Evolutionary conservation across 1,140 invertebrate genomes (phyloP), one percentile per base, ranked within the genome.

Genomic region (Piezodorus guildinii): DNA sequence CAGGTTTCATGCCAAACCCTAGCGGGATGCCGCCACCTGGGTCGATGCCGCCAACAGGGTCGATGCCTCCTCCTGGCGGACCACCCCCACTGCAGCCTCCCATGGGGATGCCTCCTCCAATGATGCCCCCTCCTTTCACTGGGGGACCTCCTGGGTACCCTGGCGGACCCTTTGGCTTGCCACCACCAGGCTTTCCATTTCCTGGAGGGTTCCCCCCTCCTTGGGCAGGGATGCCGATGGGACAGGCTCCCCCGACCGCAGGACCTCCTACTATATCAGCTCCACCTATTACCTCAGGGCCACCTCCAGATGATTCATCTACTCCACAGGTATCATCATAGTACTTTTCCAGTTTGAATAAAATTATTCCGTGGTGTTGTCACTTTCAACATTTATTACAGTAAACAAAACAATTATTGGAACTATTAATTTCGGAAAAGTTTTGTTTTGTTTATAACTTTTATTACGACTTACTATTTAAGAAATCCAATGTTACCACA

Each of bases 131-230:
- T 72, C 75, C 80, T 30, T 81, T 79, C 71, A 78, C 77, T 34
- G 79, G 77, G 2, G 81, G 82, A 43, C 76, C 74, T 70, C 27
- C 61, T 77, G 76, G 65, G 10, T 78, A 74, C 65, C 81, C 84
- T 71, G 72, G 72, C 65, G 81, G 84, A 2, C 85, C 84, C 2
- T 84, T 83, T 70, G 83, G 82, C 27, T 80, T 85, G 77, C 85
- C 83, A 27, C 83, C 82, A 8, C 84, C 81, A 67, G 83, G 81
- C 16, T 82, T 83, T 70, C 76, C 71, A 23, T 62, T 66, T 19
- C 69, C 70, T 3, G 69, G 68, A 51, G 66, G 68, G 17, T 67
- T 63, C 21, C 72, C 70, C 46, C 62, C 68, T 3, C 65, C 65
- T 19, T 62, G 43, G 43, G 52, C 52, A 3, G 19, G 23, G 3